phyloP scores from a whole-genome alignment of 1,140 invertebrate species.

The Stegodyphus dumicola region DNA sequence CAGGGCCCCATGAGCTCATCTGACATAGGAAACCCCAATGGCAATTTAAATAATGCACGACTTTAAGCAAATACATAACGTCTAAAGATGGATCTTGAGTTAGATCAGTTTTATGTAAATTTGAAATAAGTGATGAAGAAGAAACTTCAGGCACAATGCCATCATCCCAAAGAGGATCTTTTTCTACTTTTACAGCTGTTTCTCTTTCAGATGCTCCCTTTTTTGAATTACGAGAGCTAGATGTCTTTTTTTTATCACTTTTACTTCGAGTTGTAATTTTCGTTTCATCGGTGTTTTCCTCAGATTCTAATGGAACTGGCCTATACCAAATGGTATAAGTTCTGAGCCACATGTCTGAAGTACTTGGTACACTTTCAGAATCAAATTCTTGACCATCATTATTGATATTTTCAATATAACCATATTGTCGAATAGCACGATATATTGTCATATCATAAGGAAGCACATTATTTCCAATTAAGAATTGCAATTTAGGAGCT shows the following conservation, averaged over 20 bases:
- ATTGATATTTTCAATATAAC: slow-evolving; percentile 65
- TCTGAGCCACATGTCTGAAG: slow-evolving; percentile 92
- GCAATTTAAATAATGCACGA: slow-evolving; percentile 89
- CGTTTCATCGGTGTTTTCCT: not conserved
- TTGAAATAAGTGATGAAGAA: slow-evolving; percentile 77
- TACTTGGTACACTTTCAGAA: slow-evolving; percentile 87
- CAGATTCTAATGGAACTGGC: slow-evolving; percentile 72
- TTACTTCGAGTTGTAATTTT: not conserved
- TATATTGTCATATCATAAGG: slow-evolving; percentile 99
- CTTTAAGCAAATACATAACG: slow-evolving; percentile 87
- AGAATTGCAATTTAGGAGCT: slow-evolving; percentile 94
- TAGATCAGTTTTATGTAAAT: slow-evolving; percentile 79
- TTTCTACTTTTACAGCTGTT: slow-evolving; percentile 76
- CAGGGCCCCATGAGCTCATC: slow-evolving; percentile 62
- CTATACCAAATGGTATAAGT: slow-evolving; percentile 89
- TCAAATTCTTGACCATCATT: slow-evolving; percentile 74
- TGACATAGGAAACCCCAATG: slow-evolving; percentile 93
- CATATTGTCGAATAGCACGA: slow-evolving; percentile 96
- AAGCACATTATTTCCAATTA: slow-evolving; percentile 92
- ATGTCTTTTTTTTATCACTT: slow-evolving; percentile 63
- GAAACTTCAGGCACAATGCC: slow-evolving; percentile 78
- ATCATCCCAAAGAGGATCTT: slow-evolving; percentile 81
- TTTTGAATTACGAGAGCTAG: slow-evolving; percentile 76
- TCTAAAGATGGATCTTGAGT: slow-evolving; percentile 91
- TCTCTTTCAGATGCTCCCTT: slow-evolving; percentile 75